Evolutionary conservation across 2,888 invertebrate species (phyloP).

Genomic region (Leptopilina syphax): DNA sequence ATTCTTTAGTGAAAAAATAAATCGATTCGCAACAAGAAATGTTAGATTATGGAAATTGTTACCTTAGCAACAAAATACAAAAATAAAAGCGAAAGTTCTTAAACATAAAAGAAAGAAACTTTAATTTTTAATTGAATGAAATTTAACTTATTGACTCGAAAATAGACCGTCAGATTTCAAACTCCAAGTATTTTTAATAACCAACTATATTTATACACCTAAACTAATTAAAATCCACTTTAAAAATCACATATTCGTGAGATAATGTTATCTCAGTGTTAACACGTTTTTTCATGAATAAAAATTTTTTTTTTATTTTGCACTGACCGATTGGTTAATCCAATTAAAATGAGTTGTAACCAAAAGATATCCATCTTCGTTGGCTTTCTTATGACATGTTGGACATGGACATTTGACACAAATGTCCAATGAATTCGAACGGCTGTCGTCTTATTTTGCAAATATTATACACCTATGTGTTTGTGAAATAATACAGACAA

Average conservation of each 20-base stretch:
- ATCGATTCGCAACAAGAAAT: too few relatives aligned
- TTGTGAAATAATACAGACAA: neutral
- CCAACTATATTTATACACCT: neutral
- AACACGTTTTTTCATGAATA: neutral
- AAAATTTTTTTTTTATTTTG: neutral
- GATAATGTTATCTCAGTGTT: neutral
- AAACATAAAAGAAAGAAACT: too few relatives aligned
- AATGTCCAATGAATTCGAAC: constrained; percentile 15
- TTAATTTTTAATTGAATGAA: too few relatives aligned
- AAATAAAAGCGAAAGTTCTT: too few relatives aligned
- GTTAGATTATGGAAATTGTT: too few relatives aligned
- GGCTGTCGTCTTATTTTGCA: constrained; percentile 12
- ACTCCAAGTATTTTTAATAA: too few relatives aligned
- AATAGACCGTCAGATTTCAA: too few relatives aligned
- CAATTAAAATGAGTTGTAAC: constrained; percentile 23
- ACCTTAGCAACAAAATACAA: too few relatives aligned
- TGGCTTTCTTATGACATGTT: constrained; percentile 31
- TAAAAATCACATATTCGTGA: neutral
- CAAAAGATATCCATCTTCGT: constrained; percentile 30
- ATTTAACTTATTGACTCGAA: too few relatives aligned
- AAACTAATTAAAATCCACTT: neutral
- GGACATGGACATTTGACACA: constrained; percentile 6
- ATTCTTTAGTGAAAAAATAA: too few relatives aligned
- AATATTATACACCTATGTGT: neutral
- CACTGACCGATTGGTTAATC: neutral